phyloP scores from a whole-genome alignment of 2,888 invertebrate genomes.

The Stomorhina lunata region DNA sequence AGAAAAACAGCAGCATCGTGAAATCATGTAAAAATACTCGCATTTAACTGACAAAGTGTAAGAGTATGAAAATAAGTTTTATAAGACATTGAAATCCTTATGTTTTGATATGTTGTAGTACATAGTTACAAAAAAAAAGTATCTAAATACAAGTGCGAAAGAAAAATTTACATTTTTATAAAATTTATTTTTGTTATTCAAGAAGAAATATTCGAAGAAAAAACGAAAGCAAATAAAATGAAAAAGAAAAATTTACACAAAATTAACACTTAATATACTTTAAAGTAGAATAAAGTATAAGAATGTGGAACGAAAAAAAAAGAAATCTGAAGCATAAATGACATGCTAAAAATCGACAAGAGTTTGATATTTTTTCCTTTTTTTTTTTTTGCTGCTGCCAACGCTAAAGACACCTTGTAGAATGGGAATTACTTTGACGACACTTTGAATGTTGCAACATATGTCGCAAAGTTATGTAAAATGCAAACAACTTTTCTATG shows the following conservation, averaged over 20 bases:
- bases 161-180: slow-evolving; percentile 34
- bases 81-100: slow-evolving; percentile 50
- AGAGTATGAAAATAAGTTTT: not conserved
- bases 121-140: no score
- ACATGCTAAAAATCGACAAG: not conserved
- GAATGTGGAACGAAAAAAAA: no score
- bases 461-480: slow-evolving; percentile 64
- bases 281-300: not conserved
- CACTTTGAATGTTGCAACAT: slow-evolving; percentile 61
- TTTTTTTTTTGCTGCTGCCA: not conserved
- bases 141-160: slow-evolving; percentile 18
- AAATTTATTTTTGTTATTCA: slow-evolving; percentile 22
- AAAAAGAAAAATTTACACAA: slow-evolving; percentile 27
- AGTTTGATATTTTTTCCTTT: not conserved
- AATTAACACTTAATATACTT: slow-evolving; percentile 61
- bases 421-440: slow-evolving; percentile 52
- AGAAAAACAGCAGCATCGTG: not conserved
- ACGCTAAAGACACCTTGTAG: not conserved
- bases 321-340: not conserved
- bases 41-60: slow-evolving; percentile 19
- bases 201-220: not conserved
- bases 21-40: slow-evolving; percentile 15
- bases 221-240: not conserved
- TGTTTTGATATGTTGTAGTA: slow-evolving; percentile 17
- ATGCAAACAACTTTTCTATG: slow-evolving; percentile 60